Conservation (phyloP, 2,113 vertebrate species). For the Anseranas semipalmata region DNA sequence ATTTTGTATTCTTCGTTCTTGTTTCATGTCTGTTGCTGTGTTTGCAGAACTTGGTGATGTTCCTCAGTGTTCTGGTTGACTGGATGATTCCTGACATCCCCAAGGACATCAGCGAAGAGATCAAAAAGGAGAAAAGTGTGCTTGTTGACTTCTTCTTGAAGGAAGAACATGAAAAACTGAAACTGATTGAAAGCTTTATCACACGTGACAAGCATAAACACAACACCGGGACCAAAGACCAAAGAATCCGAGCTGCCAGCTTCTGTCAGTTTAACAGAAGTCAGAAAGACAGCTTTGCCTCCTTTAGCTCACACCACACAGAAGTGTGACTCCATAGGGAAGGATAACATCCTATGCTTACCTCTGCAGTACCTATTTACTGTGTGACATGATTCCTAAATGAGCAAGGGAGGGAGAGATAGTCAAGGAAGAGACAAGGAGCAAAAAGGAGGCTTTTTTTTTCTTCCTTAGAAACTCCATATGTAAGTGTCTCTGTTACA, state of each 20-base stretch:
- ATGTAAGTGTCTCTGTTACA: neutral
- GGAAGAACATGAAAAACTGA: conserved; percentile 86
- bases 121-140: conserved; percentile 90
- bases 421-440: neutral
- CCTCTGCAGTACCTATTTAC: neutral
- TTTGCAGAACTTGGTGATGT: conserved; percentile 94
- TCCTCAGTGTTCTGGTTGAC: conserved; percentile 93
- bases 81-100: conserved; percentile 97
- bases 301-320: conserved; percentile 83
- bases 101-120: conserved; percentile 91
- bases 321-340: conserved; percentile 82
- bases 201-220: neutral
- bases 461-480: conserved; percentile 1
- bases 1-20: neutral
- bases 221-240: conserved; percentile 17
- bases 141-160: conserved; percentile 92
- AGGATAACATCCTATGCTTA: neutral
- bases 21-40: neutral
- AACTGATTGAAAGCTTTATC: conserved; percentile 67
- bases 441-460: neutral
- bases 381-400: neutral
- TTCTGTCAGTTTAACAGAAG: conserved; percentile 81
- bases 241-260: conserved; percentile 82
- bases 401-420: neutral
- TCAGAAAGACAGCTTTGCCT: conserved; percentile 56